These are phyloP conservation scores for Tetheella fluctuosa DNA, from an alignment of 2,888 invertebrate genomes.

Conservation along the genomic window DNA sequence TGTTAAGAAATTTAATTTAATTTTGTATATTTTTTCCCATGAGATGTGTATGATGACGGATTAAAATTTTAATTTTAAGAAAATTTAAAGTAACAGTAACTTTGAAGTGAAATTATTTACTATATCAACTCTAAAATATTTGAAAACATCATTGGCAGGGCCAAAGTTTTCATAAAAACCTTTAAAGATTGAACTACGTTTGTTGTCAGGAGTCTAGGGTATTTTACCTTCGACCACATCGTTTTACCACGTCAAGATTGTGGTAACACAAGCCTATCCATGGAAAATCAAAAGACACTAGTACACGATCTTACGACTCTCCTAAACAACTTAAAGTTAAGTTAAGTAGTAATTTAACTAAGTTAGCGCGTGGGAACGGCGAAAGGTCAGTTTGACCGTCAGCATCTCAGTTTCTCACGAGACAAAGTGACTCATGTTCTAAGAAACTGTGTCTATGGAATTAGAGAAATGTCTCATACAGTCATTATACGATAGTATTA, in stretches of 20 bases:
- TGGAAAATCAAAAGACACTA: not conserved
- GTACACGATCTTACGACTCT: not conserved
- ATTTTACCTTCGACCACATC: not conserved
- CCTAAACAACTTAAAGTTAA: not conserved
- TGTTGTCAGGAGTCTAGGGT: too few relatives aligned
- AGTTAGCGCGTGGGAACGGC: conserved; percentile 19
- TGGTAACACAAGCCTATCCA: not conserved
- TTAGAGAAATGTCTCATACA: conserved; percentile 18
- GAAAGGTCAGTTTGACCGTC: conserved; percentile 16
- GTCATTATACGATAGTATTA: conserved; percentile 7
- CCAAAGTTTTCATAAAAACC: too few relatives aligned
- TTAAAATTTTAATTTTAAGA: too few relatives aligned
- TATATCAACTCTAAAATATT: too few relatives aligned
- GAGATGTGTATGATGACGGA: conserved; percentile 9
- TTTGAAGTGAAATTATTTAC: too few relatives aligned
- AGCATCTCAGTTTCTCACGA: conserved; percentile 20
- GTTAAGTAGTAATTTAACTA: not conserved
- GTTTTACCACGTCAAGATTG: not conserved
- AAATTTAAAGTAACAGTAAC: too few relatives aligned
- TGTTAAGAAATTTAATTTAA: conserved; percentile 37
- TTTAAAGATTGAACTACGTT: too few relatives aligned
- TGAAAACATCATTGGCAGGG: too few relatives aligned
- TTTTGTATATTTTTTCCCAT: conserved; percentile 22
- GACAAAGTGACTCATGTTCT: conserved; percentile 18
- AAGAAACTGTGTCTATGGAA: conserved; percentile 12